Base-by-base conservation (phyloP, 2,888 invertebrate species). In the Slavum lentiscoides region DNA sequence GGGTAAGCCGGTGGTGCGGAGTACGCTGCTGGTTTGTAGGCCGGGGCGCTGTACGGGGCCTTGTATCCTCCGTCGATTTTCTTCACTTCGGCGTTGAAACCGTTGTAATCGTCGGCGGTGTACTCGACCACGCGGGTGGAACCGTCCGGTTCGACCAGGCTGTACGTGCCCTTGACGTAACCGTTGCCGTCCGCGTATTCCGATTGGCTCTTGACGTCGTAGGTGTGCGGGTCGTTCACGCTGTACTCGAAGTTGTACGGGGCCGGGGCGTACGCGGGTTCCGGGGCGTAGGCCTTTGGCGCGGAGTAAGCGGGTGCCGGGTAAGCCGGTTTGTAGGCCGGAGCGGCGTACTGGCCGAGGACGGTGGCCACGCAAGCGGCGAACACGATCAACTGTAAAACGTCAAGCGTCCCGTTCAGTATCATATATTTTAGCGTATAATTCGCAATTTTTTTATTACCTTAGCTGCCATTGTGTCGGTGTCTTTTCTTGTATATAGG, bases 121-220 rank as follows among this genome's bases (percentile, higher is more conserved):
- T 82, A 82, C 8, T 82, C 82, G 62, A 82, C 82, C 23, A 80
- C 72, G 58, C 82, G 70, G 72, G 76, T 82, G 80, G 82, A 77
- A 37, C 82, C 82, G 80, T 80, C 80, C 58, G 80, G 39, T 58
- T 80, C 80, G 15, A 80, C 64, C n/a, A 80, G 70, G 70, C 80
- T 80, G 80, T 80, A 80, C 13, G 80, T 53, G 21, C 82, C 82
- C 75, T 82, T 76, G 70, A 82, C 82, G 83, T 82, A 77, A 82
- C 83, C 66, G 83, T 82, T 66, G 0, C 66, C 82, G 74, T 82
- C 82, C 43, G 43, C 15, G 82, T 64, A 82, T 17, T 82, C 82
- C 17, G 58, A 61, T 13, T 82, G 82, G 72, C 82, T 75, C 72
- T 82, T 75, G 49, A 70, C 68, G 82, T 75, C 82, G 74, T 76